phyloP scores from a whole-genome alignment of 1,140 invertebrate genomes.

The Homarus americanus region DNA sequence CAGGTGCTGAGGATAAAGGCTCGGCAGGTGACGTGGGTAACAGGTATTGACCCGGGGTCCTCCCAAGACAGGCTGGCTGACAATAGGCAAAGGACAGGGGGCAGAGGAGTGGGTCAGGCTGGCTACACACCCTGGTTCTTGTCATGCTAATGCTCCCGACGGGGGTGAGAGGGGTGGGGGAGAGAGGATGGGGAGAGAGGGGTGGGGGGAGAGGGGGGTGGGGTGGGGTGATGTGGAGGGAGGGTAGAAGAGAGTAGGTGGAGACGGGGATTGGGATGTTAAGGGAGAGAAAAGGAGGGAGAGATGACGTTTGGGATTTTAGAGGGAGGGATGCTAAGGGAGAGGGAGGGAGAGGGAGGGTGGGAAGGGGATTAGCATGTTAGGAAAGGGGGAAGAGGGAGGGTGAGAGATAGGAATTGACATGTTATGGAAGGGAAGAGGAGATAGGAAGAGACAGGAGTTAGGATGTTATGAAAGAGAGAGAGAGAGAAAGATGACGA shows the following conservation, averaged over 20 bases:
- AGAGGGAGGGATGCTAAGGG: not conserved
- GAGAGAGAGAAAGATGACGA: no score
- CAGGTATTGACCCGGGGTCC: not conserved
- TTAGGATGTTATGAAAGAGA: no score
- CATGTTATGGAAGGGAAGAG: not conserved
- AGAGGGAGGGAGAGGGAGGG: not conserved
- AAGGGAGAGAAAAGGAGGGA: not conserved
- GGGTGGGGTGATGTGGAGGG: not conserved
- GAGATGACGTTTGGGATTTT: no score
- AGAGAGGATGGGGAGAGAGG: not conserved
- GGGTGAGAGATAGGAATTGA: not conserved
- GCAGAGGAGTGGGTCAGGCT: no score
- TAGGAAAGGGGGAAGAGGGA: not conserved
- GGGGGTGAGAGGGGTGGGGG: not conserved
- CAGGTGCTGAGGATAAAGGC: no score
- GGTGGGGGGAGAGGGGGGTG: not conserved
- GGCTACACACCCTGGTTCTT: not conserved
- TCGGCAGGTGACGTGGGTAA: no score
- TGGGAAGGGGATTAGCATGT: no score
- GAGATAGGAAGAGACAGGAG: not conserved
- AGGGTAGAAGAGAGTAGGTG: not conserved
- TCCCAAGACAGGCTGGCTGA: not conserved
- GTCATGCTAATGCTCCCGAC: not conserved
- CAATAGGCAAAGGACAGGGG: not conserved
- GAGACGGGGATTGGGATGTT: not conserved